A percentile compares a stretch with the other conserved stretches of the same genome.
Conservation (phyloP, 2,797 vertebrate species). For the Meda fulgida region DNA sequence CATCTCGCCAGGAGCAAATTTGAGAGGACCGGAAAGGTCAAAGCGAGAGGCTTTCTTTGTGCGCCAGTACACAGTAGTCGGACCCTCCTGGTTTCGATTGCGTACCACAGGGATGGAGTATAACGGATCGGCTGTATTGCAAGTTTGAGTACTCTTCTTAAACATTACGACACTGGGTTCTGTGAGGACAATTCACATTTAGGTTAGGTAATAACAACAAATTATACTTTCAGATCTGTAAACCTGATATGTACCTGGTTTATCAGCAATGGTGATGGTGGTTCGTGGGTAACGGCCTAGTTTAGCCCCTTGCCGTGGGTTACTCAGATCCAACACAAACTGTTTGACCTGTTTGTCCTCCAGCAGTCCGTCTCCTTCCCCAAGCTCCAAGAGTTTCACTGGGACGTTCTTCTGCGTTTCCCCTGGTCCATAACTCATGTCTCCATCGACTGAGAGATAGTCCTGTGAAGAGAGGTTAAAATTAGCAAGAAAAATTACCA, state of each 20-base stretch:
- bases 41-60: constrained; percentile 75
- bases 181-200: constrained; percentile 49
- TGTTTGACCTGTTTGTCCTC: constrained; percentile 85
- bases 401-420: constrained; percentile 89
- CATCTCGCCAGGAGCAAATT: constrained; percentile 75
- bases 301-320: constrained; percentile 88
- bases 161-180: constrained; percentile 78
- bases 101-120: constrained; percentile 80
- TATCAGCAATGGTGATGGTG: constrained; percentile 87
- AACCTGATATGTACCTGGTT: constrained; percentile 74
- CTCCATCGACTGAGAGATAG: constrained; percentile 86
- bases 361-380: constrained; percentile 86
- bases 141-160: constrained; percentile 77
- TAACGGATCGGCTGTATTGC: constrained; percentile 65
- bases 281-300: constrained; percentile 88
- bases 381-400: constrained; percentile 87
- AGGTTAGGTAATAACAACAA: not conserved
- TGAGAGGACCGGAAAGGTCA: constrained; percentile 69
- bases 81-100: constrained; percentile 68
- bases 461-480: constrained; percentile 77
- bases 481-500: not conserved
- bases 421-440: constrained; percentile 85
- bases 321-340: constrained; percentile 90
- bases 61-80: constrained; percentile 75
- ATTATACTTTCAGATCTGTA: not conserved